Percentiles rank a stretch among this genome's conserved stretches.
Evolutionary conservation across 2,888 invertebrate species (phyloP).

Genomic region (Platerodrilus igneus): DNA sequence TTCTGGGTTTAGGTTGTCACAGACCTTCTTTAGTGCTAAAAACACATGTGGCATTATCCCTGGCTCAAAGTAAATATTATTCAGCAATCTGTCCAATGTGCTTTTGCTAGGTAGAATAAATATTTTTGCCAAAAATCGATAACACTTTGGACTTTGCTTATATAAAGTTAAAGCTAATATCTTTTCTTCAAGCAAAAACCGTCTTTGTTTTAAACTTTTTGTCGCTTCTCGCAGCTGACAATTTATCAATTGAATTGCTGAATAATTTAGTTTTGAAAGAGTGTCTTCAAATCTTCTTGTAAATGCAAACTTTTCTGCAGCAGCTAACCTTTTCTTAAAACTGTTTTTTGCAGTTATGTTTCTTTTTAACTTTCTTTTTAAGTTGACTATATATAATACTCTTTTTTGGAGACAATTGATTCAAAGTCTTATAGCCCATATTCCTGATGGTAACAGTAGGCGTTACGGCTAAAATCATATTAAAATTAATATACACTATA

Average conservation of each 20-base stretch:
- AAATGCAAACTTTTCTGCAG: too few relatives aligned
- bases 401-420: too few relatives aligned
- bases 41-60: neutral
- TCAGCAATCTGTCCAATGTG: neutral
- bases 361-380: too few relatives aligned
- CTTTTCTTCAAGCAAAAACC: constrained; percentile 1
- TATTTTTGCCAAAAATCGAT: constrained; percentile 5
- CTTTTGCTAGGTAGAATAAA: constrained; percentile 3
- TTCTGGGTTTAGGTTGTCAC: neutral
- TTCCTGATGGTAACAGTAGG: too few relatives aligned
- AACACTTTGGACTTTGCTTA: constrained; percentile 5
- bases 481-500: too few relatives aligned
- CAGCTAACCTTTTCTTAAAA: too few relatives aligned
- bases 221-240: neutral
- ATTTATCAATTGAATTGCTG: neutral
- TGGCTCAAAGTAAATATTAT: neutral
- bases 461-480: too few relatives aligned
- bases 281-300: too few relatives aligned
- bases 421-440: too few relatives aligned
- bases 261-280: neutral
- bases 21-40: neutral
- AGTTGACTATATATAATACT: too few relatives aligned
- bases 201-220: neutral
- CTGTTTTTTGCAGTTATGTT: too few relatives aligned
- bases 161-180: constrained; percentile 2